These are phyloP conservation scores for Penaeus chinensis DNA, from an alignment of 1,140 invertebrate species.

Conservation along the genomic window DNA sequence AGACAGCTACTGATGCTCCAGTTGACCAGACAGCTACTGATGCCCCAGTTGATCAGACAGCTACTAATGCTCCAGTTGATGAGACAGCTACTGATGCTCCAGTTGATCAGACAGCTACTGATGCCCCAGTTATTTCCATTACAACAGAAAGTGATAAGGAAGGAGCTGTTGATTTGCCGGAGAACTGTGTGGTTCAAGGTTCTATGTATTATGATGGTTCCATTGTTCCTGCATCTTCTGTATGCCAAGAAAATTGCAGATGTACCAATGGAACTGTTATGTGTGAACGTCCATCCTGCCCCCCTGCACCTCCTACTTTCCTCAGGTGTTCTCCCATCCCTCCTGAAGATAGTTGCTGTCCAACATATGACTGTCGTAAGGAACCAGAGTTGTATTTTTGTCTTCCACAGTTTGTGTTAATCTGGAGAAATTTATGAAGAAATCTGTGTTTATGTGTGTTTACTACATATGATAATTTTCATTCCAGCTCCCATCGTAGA, in stretches of 20 bases:
- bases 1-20: background rate
- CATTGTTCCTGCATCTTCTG: constrained; percentile 23
- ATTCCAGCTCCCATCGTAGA: background rate
- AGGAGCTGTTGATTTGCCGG: constrained; percentile 2
- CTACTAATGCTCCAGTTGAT: background rate
- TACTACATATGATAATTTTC: background rate
- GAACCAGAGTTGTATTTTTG: background rate
- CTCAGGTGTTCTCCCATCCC: constrained; percentile 54
- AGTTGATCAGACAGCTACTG: constrained; percentile 3
- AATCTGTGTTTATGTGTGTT: no score
- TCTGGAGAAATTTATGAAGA: no score
- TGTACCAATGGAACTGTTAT: constrained; percentile 50
- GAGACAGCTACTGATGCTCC: constrained; percentile 7
- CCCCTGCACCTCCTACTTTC: constrained; percentile 44
- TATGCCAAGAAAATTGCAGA: constrained; percentile 53
- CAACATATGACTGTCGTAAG: constrained; percentile 56
- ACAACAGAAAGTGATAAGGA: background rate
- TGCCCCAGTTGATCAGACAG: background rate
- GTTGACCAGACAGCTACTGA: background rate
- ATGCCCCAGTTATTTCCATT: background rate
- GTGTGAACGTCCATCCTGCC: constrained; percentile 57
- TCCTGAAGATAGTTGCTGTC: constrained; percentile 59
- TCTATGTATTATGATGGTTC: constrained; percentile 46
- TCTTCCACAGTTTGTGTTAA: background rate
- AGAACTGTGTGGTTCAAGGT: constrained; percentile 41